Conservation (phyloP, 2,888 invertebrate species). For the Chrysodeixis includens region DNA sequence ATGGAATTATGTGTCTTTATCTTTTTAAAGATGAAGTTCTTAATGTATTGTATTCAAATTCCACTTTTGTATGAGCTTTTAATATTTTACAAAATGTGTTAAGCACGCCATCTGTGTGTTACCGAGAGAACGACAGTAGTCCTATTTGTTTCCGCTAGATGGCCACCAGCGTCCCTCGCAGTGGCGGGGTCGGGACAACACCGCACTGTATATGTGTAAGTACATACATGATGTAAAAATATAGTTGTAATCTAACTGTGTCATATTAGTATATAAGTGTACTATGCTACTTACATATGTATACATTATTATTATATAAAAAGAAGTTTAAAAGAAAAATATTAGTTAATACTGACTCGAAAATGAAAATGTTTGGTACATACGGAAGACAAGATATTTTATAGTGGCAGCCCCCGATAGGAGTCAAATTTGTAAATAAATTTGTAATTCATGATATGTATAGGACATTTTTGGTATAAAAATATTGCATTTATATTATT, state of each 20-base stretch:
- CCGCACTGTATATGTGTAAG: conserved; percentile 85
- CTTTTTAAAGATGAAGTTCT: conserved; percentile 25
- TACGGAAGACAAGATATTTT: conserved; percentile 69
- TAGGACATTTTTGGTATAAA: conserved; percentile 81
- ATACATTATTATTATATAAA: conserved; percentile 82
- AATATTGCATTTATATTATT: conserved; percentile 86
- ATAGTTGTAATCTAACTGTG: conserved; percentile 87
- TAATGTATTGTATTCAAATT: conserved; percentile 30
- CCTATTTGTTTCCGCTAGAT: conserved; percentile 33
- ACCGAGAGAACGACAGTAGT: conserved; percentile 15
- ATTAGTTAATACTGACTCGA: conserved; percentile 82
- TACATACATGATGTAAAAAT: conserved; percentile 86
- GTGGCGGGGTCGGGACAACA: conserved; percentile 72
- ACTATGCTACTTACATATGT: conserved; percentile 88
- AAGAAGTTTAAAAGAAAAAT: conserved; percentile 82
- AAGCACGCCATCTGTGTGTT: conserved; percentile 41
- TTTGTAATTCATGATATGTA: conserved; percentile 81
- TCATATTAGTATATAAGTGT: conserved; percentile 88
- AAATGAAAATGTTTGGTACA: conserved; percentile 66
- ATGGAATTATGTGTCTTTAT: conserved; percentile 35
- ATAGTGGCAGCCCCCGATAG: conserved; percentile 69
- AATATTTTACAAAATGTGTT: background rate
- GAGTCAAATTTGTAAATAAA: conserved; percentile 83
- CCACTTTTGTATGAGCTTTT: conserved; percentile 7
- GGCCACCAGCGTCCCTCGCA: conserved; percentile 25